Percentiles rank a stretch among this genome's conserved stretches.
Conservation (phyloP, 2,888 invertebrate genomes). For the Pseudolycoriella hygida region DNA sequence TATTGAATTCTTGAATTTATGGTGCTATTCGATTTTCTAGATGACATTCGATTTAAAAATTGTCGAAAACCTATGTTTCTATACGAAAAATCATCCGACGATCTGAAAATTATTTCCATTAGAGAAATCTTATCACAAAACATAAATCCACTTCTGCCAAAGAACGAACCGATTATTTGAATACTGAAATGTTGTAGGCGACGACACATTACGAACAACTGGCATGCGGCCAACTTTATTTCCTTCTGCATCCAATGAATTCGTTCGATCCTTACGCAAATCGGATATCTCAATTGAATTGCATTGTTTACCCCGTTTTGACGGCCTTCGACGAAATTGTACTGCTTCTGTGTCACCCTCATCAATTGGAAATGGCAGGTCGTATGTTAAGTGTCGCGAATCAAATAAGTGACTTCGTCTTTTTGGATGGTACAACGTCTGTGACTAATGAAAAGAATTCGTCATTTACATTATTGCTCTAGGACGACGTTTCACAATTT, state of each 20-base stretch:
- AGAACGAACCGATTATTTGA: not conserved
- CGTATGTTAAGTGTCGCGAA: conserved; percentile 40
- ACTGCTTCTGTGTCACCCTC: conserved; percentile 36
- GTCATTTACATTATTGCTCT: not conserved
- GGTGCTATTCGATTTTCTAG: conserved; percentile 19
- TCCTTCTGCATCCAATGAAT: conserved; percentile 23
- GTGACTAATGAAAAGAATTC: conserved; percentile 15
- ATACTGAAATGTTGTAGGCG: conserved; percentile 25
- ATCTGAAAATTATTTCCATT: not conserved
- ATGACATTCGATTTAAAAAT: conserved; percentile 27
- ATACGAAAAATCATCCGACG: not conserved
- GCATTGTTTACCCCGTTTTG: conserved; percentile 10
- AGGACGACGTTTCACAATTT: not conserved
- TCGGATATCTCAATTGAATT: conserved; percentile 6
- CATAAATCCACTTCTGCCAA: no score
- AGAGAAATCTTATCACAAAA: no score
- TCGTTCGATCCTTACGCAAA: conserved; percentile 16
- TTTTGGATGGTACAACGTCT: conserved; percentile 26
- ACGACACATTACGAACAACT: conserved; percentile 32
- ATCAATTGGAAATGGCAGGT: conserved; percentile 39
- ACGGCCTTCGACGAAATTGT: conserved; percentile 22
- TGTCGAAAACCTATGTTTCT: conserved; percentile 21
- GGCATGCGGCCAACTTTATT: conserved; percentile 20
- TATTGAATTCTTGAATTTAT: conserved; percentile 11
- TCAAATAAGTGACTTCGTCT: conserved; percentile 33